Base-by-base conservation (phyloP, 2,888 invertebrate species). In the Augochlorella aurata region DNA sequence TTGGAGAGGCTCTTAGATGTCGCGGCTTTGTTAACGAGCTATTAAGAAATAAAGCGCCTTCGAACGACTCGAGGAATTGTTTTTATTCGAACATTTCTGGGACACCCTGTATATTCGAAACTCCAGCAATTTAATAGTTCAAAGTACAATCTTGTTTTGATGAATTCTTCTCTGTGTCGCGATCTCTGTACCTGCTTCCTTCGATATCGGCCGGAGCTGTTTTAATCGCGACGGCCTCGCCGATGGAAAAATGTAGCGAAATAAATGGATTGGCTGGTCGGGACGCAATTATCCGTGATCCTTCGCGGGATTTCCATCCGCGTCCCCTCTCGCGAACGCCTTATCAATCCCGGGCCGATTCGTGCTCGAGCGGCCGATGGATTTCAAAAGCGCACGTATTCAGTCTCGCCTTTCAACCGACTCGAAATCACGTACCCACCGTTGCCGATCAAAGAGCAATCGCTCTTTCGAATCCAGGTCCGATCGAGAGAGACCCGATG, bases 361-460 rank as follows among this genome's bases (percentile, higher is more conserved):
- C 61, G 29, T 61, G 61, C 61, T 24, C 16, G 45, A 65, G 45
- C 71, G 29, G 10, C 2, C 50, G 63, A 45, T n/a, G 58, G 47
- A 76, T 70, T 70, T 72, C 10, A 54, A 80, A 61, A 63, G 71
- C 61, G 1, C 45, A 58, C 61, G 38, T 38, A 38, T 63, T 63
- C 44, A 18, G 63, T 50, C 29, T 49, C 16, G 38, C 61, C 18
- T 44, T 63, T 14, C 45, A 24, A 24, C 29, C 24, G 24, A 10
- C n/a, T 45, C 47, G n/a, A 38, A 61, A 38, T 67, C 21, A 70
- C 18, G 21, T 38, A 47, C 52, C 24, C 52, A 50, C 18, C 47
- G 54, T 70, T 47, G 58, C 47, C 66, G 80, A 82, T 82, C 71
- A 71, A 71, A 80, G 70, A 67, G 61, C 74, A 71, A 74, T 81